A percentile compares a stretch with the other conserved stretches of the same genome.
These are phyloP conservation scores for Furcula furcula DNA, from an alignment of 2,888 invertebrate species.

Conservation along the genomic window DNA sequence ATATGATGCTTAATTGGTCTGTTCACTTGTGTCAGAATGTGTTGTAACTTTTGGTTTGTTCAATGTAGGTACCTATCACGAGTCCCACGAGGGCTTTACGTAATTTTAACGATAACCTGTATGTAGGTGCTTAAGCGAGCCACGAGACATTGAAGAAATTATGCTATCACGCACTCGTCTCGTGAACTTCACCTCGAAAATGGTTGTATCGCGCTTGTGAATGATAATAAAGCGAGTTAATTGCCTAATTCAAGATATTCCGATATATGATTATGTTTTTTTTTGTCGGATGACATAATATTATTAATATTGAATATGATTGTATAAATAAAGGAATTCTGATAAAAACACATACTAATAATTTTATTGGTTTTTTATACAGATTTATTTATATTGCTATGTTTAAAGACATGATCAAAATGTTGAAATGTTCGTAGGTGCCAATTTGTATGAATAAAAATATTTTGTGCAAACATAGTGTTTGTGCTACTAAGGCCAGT, in stretches of 20 bases:
- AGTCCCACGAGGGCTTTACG: constrained; percentile 13
- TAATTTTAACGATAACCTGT: constrained; percentile 11
- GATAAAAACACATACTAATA: too few relatives aligned
- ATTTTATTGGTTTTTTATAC: too few relatives aligned
- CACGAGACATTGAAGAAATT: constrained; percentile 27
- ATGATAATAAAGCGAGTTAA: constrained; percentile 20
- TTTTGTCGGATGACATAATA: too few relatives aligned
- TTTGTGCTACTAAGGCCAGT: constrained; percentile 44
- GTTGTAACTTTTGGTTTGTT: constrained; percentile 9
- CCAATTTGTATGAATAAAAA: constrained; percentile 28
- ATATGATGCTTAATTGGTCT: constrained; percentile 9
- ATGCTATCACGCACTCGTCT: constrained; percentile 28
- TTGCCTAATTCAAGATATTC: too few relatives aligned
- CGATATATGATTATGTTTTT: too few relatives aligned
- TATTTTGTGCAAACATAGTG: constrained; percentile 31
- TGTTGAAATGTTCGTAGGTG: constrained; percentile 22
- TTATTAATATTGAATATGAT: too few relatives aligned
- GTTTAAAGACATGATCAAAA: constrained; percentile 5
- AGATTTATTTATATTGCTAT: too few relatives aligned
- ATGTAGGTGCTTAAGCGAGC: constrained; percentile 13
- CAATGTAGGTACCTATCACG: constrained; percentile 16
- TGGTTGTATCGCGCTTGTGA: constrained; percentile 13
- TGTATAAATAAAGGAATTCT: too few relatives aligned
- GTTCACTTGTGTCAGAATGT: constrained; percentile 7
- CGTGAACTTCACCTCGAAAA: constrained; percentile 40